phyloP scores from a whole-genome alignment of 2,888 invertebrate genomes.

The Limnephilus lunatus region DNA sequence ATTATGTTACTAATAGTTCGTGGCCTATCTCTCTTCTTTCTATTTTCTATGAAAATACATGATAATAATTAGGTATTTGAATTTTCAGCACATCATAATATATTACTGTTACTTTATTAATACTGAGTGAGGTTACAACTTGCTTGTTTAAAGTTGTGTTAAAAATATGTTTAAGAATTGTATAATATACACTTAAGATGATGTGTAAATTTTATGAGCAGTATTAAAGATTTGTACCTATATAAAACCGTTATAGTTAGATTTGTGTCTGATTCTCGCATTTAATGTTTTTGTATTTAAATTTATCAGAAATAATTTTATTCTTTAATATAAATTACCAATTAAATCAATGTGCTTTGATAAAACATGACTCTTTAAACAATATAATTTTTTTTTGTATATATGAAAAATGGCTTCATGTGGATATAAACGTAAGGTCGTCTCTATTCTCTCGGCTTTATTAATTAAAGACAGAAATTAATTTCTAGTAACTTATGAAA shows the following conservation, averaged over 20 bases:
- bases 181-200: neutral
- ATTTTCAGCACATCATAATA: slow-evolving; percentile 11
- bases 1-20: no score
- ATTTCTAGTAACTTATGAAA: neutral
- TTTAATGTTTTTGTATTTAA: neutral
- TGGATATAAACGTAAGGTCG: neutral
- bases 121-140: slow-evolving; percentile 8
- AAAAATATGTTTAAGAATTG: neutral
- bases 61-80: slow-evolving; percentile 26
- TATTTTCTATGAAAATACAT: slow-evolving; percentile 11
- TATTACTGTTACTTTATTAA: neutral
- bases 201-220: slow-evolving; percentile 31
- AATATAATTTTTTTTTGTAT: neutral
- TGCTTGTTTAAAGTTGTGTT: neutral
- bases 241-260: neutral
- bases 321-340: slow-evolving; percentile 7
- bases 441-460: neutral
- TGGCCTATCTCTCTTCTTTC: no score
- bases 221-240: slow-evolving; percentile 34
- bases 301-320: neutral
- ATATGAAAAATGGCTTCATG: neutral
- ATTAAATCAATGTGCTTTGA: neutral
- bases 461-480: neutral
- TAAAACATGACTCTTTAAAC: neutral
- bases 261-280: slow-evolving; percentile 14